Percentiles rank a stretch among this genome's conserved stretches.
phyloP scores from a whole-genome alignment of 92 coral and sea anemone genomes.

The Actinernus sp. region DNA sequence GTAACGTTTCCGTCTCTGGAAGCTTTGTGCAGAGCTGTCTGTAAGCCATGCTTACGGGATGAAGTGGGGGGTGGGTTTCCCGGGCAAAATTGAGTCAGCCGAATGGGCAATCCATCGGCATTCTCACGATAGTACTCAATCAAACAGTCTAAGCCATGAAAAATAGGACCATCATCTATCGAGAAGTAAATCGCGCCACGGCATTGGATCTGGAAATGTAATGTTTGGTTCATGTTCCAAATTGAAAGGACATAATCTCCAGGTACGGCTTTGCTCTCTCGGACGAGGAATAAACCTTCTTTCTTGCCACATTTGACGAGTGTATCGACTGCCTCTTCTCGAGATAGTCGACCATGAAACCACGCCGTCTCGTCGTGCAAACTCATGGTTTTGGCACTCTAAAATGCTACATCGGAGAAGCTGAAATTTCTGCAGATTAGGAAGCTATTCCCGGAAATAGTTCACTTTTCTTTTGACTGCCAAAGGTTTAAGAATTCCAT shows the following conservation, averaged over 20 bases:
- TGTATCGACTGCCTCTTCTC: constrained; percentile 82
- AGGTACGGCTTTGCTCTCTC: constrained; percentile 85
- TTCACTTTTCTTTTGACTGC: not conserved
- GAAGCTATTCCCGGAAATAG: not conserved
- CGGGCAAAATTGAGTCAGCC: constrained; percentile 67
- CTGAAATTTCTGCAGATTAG: not conserved
- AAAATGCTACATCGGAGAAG: not conserved
- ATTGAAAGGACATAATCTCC: constrained; percentile 93
- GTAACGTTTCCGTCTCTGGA: constrained; percentile 80
- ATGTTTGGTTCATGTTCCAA: constrained; percentile 90
- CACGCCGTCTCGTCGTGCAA: constrained; percentile 62
- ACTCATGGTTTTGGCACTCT: constrained; percentile 3
- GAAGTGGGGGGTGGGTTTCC: constrained; percentile 97
- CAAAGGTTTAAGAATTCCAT: not conserved
- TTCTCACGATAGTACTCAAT: constrained; percentile 89
- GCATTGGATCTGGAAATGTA: constrained; percentile 93
- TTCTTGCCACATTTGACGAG: constrained; percentile 84
- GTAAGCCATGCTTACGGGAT: constrained; percentile 77
- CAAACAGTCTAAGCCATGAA: constrained; percentile 88
- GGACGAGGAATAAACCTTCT: constrained; percentile 95
- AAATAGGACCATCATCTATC: constrained; percentile 96
- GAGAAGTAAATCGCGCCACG: constrained; percentile 89
- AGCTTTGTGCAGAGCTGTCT: constrained; percentile 80
- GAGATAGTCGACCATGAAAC: constrained; percentile 95
- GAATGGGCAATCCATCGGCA: constrained; percentile 89